Base-by-base conservation (phyloP, 2,888 invertebrate genomes). In the Ceramica pisi region DNA sequence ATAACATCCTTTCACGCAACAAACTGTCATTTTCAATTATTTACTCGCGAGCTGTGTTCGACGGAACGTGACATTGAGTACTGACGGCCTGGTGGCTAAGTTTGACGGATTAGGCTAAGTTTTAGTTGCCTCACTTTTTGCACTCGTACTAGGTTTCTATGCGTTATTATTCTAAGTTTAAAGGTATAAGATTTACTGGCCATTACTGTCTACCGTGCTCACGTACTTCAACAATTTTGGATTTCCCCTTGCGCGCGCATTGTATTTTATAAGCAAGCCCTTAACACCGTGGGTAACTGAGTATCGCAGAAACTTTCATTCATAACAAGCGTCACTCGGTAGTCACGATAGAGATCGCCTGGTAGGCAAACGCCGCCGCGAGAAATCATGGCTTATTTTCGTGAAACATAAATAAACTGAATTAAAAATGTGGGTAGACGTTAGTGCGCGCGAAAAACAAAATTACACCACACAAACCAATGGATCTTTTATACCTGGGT, bases 401-500 rank as follows among this genome's bases (percentile, higher is more conserved):
- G 83, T 84, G 74, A 64, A 73, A 75, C 61, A 70, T 84, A 81
- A 80, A 74, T 84, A 85, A 89, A 87, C 81, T 83, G 86, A 84
- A 79, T 85, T 38, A 78, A 85, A 86, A 83, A 97, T 97, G 96
- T 97, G 97, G 95, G 96, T 97, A 87, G 96, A 97, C 86, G 95
- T 97, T 53, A 96, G 94, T 83, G 96, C 96, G 84, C 96, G 96
- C 84, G 97, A 97, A 90, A 95, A 96, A 88, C 96, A 96, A 84
- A 94, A 94, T 86, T 97, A 97, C 90, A 95, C 96, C 82, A 94
- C 95, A 68, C 97, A 97, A 88, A 96, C 96, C 60, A 96, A 96
- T 90, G 96, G 96, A 87, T 96, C 96, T 71, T 97, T 97, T 88
- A 97, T 97, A 85, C 97, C 97, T 9, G 97, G 97, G 97, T 97